These are phyloP conservation scores for Limulus polyphemus DNA, from an alignment of 2,888 invertebrate species.

Conservation along the genomic window DNA sequence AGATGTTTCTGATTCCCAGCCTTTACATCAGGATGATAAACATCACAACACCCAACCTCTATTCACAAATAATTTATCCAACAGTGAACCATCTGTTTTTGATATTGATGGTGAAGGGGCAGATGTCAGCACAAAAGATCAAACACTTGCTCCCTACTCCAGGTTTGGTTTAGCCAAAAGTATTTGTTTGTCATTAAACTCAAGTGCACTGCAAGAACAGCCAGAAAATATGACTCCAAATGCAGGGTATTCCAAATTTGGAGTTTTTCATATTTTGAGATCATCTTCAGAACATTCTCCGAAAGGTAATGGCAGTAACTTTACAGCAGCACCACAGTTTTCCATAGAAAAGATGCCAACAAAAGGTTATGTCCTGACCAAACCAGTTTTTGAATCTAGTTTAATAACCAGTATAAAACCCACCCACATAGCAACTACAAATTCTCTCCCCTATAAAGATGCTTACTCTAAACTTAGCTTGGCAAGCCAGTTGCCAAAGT, in stretches of 20 bases:
- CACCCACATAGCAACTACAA: too few species aligned
- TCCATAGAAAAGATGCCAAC: too few species aligned
- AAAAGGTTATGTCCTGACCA: too few species aligned
- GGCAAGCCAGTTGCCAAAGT: too few species aligned
- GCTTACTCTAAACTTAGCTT: too few species aligned
- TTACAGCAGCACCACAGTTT: not conserved
- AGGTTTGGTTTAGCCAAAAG: slow-evolving; percentile 20
- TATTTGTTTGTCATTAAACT: not conserved
- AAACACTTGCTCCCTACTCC: slow-evolving; percentile 11
- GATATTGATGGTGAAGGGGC: slow-evolving; percentile 3
- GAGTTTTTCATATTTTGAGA: slow-evolving; percentile 1
- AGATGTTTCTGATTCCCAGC: not conserved
- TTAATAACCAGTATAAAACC: too few species aligned
- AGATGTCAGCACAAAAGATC: not conserved
- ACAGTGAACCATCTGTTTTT: slow-evolving; percentile 20
- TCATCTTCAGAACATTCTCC: too few species aligned
- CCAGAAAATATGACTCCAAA: slow-evolving; percentile 2
- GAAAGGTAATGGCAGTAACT: not conserved
- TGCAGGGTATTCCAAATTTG: slow-evolving; percentile 17
- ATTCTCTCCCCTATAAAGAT: too few species aligned
- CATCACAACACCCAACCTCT: too few species aligned
- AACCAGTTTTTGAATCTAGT: too few species aligned
- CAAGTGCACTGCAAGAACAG: not conserved
- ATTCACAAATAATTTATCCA: slow-evolving; percentile 8
- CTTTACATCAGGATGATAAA: not conserved